phyloP scores from a whole-genome alignment of 2,113 vertebrate species.

The Uropsilus gracilis region DNA sequence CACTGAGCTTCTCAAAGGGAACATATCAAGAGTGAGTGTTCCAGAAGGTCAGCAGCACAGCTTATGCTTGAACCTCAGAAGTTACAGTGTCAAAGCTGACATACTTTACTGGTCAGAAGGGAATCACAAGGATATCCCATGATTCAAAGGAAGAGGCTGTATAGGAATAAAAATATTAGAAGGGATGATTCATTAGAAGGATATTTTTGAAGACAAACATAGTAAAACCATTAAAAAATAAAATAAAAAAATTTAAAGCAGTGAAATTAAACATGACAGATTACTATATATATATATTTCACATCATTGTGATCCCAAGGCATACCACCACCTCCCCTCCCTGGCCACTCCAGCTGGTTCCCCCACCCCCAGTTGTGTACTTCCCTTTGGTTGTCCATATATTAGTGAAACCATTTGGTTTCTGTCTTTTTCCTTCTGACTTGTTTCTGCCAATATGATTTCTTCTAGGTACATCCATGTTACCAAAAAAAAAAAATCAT shows the following conservation, averaged over 20 bases:
- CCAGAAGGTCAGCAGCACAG: neutral
- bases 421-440: too few species aligned
- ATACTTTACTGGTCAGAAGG: neutral
- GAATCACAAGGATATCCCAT: neutral
- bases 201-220: neutral
- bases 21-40: neutral
- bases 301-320: too few species aligned
- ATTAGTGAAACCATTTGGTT: too few species aligned
- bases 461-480: too few species aligned
- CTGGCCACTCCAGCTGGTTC: too few species aligned
- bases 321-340: too few species aligned
- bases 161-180: neutral
- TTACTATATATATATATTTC: too few species aligned
- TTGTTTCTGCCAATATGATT: too few species aligned
- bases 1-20: neutral
- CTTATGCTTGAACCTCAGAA: neutral
- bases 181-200: neutral
- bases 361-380: too few species aligned
- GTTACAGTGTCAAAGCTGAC: neutral
- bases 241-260: constrained; percentile 13
- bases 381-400: too few species aligned
- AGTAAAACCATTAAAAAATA: constrained; percentile 29
- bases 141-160: neutral
- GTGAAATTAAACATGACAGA: neutral
- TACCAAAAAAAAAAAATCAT: too few species aligned